Base-by-base conservation (phyloP, 2,797 vertebrate species). In the Pachyuromys duprasi region DNA sequence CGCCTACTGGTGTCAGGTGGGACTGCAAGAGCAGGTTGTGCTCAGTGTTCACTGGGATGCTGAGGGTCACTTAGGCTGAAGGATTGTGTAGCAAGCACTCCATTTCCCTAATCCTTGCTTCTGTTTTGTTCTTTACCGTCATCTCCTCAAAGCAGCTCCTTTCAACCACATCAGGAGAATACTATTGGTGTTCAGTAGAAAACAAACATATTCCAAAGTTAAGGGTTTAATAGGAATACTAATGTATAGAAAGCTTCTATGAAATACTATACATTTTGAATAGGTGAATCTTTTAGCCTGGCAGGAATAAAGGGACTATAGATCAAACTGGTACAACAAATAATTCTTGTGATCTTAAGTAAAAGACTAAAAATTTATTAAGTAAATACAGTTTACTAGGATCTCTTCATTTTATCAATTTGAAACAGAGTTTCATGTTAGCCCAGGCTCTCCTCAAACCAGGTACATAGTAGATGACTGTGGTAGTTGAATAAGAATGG, bases 131-230 rank as follows among this genome's bases (percentile, higher is more conserved):
- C 39, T 22, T 67, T 91, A 78, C 42, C 93, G 90, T 84, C 15
- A 33, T n/a, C 28, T 62, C 67, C 45, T 13, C 63, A 28, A 69
- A 70, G 60, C 8, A 70, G 18, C 14, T 55, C 26, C 62, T 60
- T 93, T 94, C 42, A 96, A 90, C 88, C 18, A 42, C 49, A 89
- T 93, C 79, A 93, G 49, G 57, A 39, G 39, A 96, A 82, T 28
- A 89, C 62, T 78, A 93, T 31, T 83, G 12, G 22, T 82, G 63
- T 60, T 78, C 67, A 90, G 55, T 12, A 86, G 78, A 92, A 95
- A 94, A 94, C 31, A 94, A 76, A 79, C n/a, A 93, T 0, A 63
- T 72, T 91, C 24, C 1, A 83, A 94, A 86, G n/a, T 86, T 79
- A 28, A 13, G 42, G 84, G 33, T 78, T 86, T 42, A 94, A 90